Evolutionary conservation across 53 echinoderm and acorn worm genomes (phyloP).

Genomic region (Mesocentrotus franciscanus): DNA sequence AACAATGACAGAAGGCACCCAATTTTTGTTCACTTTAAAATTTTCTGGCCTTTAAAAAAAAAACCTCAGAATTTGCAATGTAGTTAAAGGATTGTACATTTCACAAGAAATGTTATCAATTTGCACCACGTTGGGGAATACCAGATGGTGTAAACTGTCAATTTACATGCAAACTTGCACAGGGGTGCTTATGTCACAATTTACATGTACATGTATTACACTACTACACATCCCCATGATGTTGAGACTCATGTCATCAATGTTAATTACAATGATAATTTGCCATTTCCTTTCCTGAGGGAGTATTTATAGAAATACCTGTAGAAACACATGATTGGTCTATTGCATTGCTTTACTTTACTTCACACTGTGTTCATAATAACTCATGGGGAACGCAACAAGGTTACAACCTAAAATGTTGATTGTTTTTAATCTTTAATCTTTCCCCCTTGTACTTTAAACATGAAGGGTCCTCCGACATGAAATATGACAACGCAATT

Average conservation of each 20-base stretch:
- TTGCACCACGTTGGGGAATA: neutral
- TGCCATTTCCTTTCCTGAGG: conserved; percentile 4
- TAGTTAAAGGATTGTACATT: neutral
- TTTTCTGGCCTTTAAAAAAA: neutral
- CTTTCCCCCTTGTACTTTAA: neutral
- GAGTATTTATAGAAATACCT: conserved; percentile 44
- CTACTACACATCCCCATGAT: neutral
- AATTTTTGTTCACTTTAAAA: neutral
- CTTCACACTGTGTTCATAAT: neutral
- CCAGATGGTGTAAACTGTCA: neutral
- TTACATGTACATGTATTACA: neutral
- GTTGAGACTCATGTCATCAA: conserved; percentile 31
- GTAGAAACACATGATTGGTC: neutral
- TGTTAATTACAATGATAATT: conserved; percentile 37
- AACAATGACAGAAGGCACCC: too few relatives aligned
- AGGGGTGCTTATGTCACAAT: neutral
- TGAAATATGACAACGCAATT: neutral
- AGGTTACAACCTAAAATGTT: neutral
- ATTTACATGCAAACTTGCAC: neutral
- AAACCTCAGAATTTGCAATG: neutral
- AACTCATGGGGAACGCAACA: neutral
- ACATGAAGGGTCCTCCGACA: neutral
- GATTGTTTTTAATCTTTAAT: neutral
- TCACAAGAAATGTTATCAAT: neutral
- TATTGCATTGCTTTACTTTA: neutral